Base-by-base conservation (phyloP, 2,797 vertebrate species). In the Podarcis siculus region DNA sequence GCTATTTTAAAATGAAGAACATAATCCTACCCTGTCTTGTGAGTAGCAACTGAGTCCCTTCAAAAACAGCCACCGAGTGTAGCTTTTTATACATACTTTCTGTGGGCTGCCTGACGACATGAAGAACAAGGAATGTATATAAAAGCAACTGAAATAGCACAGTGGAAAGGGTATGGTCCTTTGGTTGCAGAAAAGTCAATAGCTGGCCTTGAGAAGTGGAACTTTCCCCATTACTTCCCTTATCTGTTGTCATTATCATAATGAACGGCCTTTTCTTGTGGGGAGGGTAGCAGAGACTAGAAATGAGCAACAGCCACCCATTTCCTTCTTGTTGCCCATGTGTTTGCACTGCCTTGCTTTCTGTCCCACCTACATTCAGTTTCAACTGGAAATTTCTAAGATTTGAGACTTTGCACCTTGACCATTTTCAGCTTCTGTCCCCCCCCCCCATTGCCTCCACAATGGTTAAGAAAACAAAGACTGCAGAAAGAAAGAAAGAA, bases 11-110 rank as follows among this genome's bases (percentile, higher is more conserved):
- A 66, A 39, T 13, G 69, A 76, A 0, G 0, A 23, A 35, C 3
- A 42, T 30, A 25, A 15, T 72, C 89, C 45, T 79, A 10, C 0
- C 0, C 0, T 3, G 30, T 72, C 82, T 17, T 21, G 0, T 27
- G 64, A 55, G n/a, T 66, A 75, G 78, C 21, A 55, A 82, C 49
- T 78, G n/a, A 64, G 21, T 67, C 61, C 15, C 15, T 82, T 55
- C 42, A 61, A 64, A 37, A 64, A 37, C 32, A 64, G 21, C 35
- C 45, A 55, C 21, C n/a, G 32, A n/a, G 12, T 86, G 25, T 80
- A 49, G 12, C 49, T 21, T 69, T 80, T 72, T n/a, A 42, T n/a
- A 32, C 4, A 15, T 27, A 69, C 7, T 39, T 82, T 45, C 25
- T 61, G n/a, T 32, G 15, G 49, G 15, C 19, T 55, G 77, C 30